Conservation (phyloP, 2,113 vertebrate species). For the Podiceps cristatus region DNA sequence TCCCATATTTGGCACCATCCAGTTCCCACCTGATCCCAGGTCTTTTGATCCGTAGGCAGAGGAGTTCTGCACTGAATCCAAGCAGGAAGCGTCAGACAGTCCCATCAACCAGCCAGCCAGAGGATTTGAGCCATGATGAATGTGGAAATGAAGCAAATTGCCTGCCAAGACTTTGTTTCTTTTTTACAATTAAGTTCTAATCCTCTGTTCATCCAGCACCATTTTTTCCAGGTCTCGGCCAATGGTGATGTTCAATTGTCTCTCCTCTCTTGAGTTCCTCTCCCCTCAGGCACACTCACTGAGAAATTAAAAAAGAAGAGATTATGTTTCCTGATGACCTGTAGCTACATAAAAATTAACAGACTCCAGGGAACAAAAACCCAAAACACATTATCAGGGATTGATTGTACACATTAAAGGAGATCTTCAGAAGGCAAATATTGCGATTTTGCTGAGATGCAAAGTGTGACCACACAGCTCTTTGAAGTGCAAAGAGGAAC, state of each 20-base stretch:
- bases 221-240: conserved; percentile 55
- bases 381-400: conserved; percentile 33
- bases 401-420: conserved; percentile 58
- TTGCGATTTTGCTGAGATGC: conserved; percentile 77
- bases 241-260: conserved; percentile 29
- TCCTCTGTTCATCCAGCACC: conserved; percentile 64
- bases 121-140: conserved; percentile 79
- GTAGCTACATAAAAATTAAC: conserved; percentile 63
- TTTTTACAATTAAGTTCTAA: conserved; percentile 65
- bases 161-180: conserved; percentile 8
- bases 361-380: conserved; percentile 51
- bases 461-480: conserved; percentile 76
- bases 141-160: not conserved
- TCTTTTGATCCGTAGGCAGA: not conserved
- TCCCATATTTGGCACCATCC: conserved; percentile 56
- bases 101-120: conserved; percentile 82
- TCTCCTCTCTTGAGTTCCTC: conserved; percentile 59
- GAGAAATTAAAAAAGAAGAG: conserved; percentile 77
- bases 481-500: conserved; percentile 76
- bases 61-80: conserved; percentile 4
- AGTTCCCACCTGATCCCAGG: conserved; percentile 53
- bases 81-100: not conserved
- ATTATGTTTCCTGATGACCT: conserved; percentile 74
- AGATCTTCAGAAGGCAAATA: conserved; percentile 72
- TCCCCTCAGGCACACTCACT: conserved; percentile 72